A percentile compares a stretch with the other conserved stretches of the same genome.
These are phyloP conservation scores for Dromiciops gliroides DNA, from an alignment of 2,113 vertebrate genomes.

Conservation along the genomic window DNA sequence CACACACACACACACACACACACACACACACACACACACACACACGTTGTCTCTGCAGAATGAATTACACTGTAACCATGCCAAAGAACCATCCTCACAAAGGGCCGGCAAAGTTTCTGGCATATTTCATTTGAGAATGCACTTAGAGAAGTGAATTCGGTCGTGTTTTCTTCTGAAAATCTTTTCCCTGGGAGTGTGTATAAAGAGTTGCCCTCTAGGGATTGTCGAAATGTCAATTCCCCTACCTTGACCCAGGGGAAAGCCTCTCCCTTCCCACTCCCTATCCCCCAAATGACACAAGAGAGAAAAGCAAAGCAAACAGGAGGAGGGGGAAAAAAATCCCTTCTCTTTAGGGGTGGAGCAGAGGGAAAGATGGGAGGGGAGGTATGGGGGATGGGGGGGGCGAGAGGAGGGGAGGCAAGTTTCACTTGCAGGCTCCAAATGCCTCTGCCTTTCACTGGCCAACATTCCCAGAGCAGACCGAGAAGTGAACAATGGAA, in stretches of 20 bases:
- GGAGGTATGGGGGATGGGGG: constrained; percentile 50
- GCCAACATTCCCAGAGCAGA: constrained; percentile 82
- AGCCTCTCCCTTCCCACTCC: not conserved
- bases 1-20: not conserved
- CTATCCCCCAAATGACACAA: not conserved
- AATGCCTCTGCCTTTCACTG: constrained; percentile 84
- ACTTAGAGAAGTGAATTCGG: not conserved
- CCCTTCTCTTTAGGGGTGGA: constrained; percentile 70
- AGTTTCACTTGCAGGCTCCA: constrained; percentile 78
- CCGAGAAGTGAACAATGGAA: constrained; percentile 83
- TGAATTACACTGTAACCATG: not conserved
- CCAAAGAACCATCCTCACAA: not conserved
- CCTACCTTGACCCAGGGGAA: not conserved
- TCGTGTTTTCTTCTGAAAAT: not conserved
- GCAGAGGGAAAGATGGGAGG: constrained; percentile 32
- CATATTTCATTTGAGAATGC: not conserved
- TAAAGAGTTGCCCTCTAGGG: constrained; percentile 41
- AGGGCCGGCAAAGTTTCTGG: not conserved
- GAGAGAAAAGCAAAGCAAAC: constrained; percentile 68
- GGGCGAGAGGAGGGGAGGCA: constrained; percentile 42
- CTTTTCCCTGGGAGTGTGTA: constrained; percentile 29
- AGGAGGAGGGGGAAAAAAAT: constrained; percentile 78
- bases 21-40: not conserved
- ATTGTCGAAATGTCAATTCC: constrained; percentile 36
- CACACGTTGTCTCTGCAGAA: not conserved